phyloP scores from a whole-genome alignment of 2,797 vertebrate species.

The Mastacembelus armatus region DNA sequence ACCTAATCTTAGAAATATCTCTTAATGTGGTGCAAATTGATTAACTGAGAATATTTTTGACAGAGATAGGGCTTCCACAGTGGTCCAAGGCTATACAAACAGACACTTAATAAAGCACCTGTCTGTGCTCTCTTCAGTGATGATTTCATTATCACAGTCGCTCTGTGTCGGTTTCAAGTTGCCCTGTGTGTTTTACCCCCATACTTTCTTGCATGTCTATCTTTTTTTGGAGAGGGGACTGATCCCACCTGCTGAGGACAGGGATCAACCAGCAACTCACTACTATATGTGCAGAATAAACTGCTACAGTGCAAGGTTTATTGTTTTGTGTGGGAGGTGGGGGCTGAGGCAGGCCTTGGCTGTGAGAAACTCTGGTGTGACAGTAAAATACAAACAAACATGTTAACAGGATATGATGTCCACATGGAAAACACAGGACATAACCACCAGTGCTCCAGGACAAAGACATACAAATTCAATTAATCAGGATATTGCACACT shows the following conservation, averaged over 20 bases:
- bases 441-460: constrained; percentile 20
- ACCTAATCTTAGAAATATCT: no score
- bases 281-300: neutral
- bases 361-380: constrained; percentile 61
- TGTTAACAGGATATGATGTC: constrained; percentile 49
- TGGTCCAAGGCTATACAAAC: neutral
- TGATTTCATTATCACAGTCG: neutral
- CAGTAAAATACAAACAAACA: constrained; percentile 58
- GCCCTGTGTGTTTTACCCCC: neutral
- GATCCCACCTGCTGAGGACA: neutral
- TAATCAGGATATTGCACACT: constrained; percentile 20
- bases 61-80: neutral
- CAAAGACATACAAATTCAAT: constrained; percentile 42
- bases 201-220: no score
- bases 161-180: no score
- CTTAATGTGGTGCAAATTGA: neutral
- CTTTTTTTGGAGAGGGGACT: neutral
- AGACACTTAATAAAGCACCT: neutral
- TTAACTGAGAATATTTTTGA: neutral
- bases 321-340: neutral
- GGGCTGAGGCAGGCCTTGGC: constrained; percentile 45
- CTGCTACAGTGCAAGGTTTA: neutral
- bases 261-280: neutral
- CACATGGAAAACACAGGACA: constrained; percentile 46
- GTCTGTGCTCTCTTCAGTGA: neutral